Evolutionary conservation across 2,113 vertebrate species (phyloP), one percentile per base, ranked within the genome.

Genomic region (Lota lota): DNA sequence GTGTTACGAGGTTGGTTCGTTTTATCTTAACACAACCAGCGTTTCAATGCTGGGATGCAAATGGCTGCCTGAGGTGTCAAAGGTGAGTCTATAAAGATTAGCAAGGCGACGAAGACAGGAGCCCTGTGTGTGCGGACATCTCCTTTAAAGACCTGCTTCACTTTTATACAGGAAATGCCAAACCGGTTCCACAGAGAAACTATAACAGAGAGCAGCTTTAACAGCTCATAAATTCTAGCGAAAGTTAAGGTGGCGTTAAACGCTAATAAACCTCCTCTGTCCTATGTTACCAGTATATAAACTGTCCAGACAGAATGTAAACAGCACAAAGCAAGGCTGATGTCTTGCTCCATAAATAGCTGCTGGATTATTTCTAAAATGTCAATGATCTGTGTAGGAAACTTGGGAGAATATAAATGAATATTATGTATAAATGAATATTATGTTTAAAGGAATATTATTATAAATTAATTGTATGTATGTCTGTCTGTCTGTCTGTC

Each of bases 141-240:
- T 83, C 77, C 71, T 87, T 86, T 87, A 78, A 88, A 88, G 73
- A 79, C 69, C 70, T 68, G 69, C 70, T 76, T 54, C 61, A 72
- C 28, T 86, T 89, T 88, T 72, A 86, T 64, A 84, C 88, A 92
- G 90, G 89, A 93, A 93, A 91, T 90, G 75, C 83, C 85, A 84
- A 77, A 84, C 80, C 73, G 76, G 78, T 86, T 88, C 85, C 85
- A 88, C 71, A 79, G 10, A 47, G 73, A 87, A 86, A 81, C 67
- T 79, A 73, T 75, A 84, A 89, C 83, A 88, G 79, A 85, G 84
- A 81, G 74, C 69, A 79, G 74, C 59, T 83, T 88, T 88, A 85
- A 88, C 82, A 77, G 82, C 81, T 80, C 68, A 33, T 91, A 88
- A 88, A 80, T 76, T 67, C 72, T 79, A 61, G n/a, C 21, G 64